These are phyloP conservation scores for Lepidurus apus DNA, from an alignment of 1,140 invertebrate genomes.

Conservation along the genomic window DNA sequence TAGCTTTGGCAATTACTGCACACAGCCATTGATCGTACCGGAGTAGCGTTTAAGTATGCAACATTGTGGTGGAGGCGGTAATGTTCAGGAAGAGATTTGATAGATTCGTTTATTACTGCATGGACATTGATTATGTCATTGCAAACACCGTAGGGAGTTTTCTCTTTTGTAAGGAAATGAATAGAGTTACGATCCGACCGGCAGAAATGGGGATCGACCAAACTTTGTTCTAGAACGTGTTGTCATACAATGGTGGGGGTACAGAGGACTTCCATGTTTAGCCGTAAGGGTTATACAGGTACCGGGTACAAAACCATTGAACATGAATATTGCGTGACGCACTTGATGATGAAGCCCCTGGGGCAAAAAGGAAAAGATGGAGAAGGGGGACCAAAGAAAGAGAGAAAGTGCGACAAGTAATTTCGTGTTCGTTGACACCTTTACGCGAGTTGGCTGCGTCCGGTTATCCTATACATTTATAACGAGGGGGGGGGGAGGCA, in stretches of 20 bases:
- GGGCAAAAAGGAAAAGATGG: background rate
- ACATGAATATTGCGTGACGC: constrained; percentile 4
- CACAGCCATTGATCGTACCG: no score
- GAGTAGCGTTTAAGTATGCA: no score
- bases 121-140: background rate
- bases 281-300: background rate
- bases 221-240: background rate
- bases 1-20: no score
- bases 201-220: constrained; percentile 14
- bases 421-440: constrained; percentile 17
- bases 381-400: background rate
- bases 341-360: background rate
- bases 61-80: no score
- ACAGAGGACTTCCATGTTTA: background rate
- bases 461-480: constrained; percentile 1
- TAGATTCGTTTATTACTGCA: background rate
- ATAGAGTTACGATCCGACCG: background rate
- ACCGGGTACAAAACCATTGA: constrained; percentile 21
- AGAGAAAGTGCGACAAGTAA: background rate
- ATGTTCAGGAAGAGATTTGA: background rate
- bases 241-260: background rate
- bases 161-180: background rate
- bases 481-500: background rate
- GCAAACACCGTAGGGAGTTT: background rate
- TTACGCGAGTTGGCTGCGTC: background rate